Evolutionary conservation across 2,888 invertebrate species (phyloP).

Genomic region (Rhorus exstirpatorius): DNA sequence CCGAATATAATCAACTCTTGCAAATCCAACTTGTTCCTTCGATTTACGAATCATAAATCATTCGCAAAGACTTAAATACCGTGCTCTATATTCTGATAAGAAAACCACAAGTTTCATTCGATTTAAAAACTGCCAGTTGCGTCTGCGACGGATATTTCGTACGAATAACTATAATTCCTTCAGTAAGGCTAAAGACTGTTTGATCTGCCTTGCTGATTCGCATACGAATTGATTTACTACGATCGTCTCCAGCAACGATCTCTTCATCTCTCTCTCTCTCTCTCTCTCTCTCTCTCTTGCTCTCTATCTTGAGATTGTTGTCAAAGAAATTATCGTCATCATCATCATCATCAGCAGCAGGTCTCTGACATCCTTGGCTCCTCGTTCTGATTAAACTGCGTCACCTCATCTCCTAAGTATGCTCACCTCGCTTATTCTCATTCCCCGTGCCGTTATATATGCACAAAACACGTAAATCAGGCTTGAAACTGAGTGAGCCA

Average conservation of each 20-base stretch:
- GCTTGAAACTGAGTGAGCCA: slow-evolving; percentile 76
- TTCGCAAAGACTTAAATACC: not conserved
- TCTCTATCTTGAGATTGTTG: slow-evolving; percentile 72
- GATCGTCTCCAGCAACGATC: slow-evolving; percentile 44
- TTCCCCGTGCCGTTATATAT: slow-evolving; percentile 70
- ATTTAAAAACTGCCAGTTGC: slow-evolving; percentile 28
- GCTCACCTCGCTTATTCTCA: slow-evolving; percentile 39
- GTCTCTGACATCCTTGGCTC: slow-evolving; percentile 56
- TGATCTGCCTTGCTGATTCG: slow-evolving; percentile 63
- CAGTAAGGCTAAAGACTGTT: slow-evolving; percentile 59
- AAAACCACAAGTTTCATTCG: slow-evolving; percentile 27
- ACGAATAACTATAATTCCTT: slow-evolving; percentile 57
- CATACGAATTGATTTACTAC: slow-evolving; percentile 75
- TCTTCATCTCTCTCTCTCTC: slow-evolving; percentile 23
- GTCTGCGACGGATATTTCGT: slow-evolving; percentile 42
- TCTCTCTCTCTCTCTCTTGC: slow-evolving; percentile 15
- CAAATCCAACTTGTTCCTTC: slow-evolving; percentile 16
- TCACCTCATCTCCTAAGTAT: slow-evolving; percentile 40
- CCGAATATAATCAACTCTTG: slow-evolving; percentile 39
- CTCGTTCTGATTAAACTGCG: slow-evolving; percentile 55
- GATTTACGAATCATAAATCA: slow-evolving; percentile 52
- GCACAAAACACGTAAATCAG: slow-evolving; percentile 83
- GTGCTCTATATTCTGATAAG: slow-evolving; percentile 38
- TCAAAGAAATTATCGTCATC: slow-evolving; percentile 62
- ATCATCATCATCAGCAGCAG: slow-evolving; percentile 52